These are phyloP conservation scores for Seira ritae DNA, from an alignment of 2,888 invertebrate genomes.

Conservation along the genomic window DNA sequence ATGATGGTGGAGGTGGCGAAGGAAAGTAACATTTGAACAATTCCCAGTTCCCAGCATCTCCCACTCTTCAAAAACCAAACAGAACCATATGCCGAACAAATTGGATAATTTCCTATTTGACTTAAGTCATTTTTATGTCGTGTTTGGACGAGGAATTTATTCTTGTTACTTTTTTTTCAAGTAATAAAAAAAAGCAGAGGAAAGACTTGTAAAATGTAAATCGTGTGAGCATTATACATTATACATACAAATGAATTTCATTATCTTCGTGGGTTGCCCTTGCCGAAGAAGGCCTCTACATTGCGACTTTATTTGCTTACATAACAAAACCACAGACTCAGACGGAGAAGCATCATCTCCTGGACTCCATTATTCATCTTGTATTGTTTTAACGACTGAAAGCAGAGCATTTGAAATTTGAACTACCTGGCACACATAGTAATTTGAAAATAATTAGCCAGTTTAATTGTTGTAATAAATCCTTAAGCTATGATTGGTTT, in stretches of 20 bases:
- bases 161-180: not conserved
- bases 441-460: too few relatives aligned
- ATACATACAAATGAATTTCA: conserved; percentile 30
- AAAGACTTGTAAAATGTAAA: conserved; percentile 6
- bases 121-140: conserved; percentile 51
- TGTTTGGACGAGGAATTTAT: conserved; percentile 26
- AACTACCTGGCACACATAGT: not conserved
- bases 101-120: conserved; percentile 62
- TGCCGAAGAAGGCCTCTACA: conserved; percentile 13
- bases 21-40: not conserved
- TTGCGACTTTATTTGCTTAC: conserved; percentile 46
- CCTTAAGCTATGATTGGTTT: too few relatives aligned
- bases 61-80: conserved; percentile 21
- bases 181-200: conserved; percentile 42
- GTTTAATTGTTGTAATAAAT: too few relatives aligned
- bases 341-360: not conserved
- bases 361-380: not conserved
- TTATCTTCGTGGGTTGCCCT: conserved; percentile 45
- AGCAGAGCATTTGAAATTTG: conserved; percentile 23
- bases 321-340: conserved; percentile 20
- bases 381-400: not conserved
- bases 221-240: not conserved
- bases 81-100: conserved; percentile 47
- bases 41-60: not conserved
- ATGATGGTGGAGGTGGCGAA: not conserved